A percentile compares a stretch with the other conserved stretches of the same genome.
Evolutionary conservation across 1,140 invertebrate species (phyloP).

Genomic region (Medauroidea extradentata): DNA sequence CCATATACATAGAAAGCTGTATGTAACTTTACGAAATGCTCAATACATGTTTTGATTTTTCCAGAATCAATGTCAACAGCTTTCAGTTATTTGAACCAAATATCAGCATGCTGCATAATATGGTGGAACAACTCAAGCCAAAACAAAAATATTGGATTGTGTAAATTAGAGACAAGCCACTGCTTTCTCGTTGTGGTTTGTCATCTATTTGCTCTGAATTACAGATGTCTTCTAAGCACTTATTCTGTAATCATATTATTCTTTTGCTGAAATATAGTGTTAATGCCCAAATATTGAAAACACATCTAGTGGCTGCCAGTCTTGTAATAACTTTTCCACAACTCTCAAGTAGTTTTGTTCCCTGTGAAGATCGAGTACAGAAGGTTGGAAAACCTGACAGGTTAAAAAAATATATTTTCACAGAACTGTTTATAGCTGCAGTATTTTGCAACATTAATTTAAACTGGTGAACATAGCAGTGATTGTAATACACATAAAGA

Average conservation of each 20-base stretch:
- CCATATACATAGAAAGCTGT: not conserved
- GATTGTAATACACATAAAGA: conserved; percentile 33
- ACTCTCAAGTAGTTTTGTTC: conserved; percentile 12
- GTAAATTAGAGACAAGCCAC: conserved; percentile 10
- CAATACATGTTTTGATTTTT: conserved; percentile 19
- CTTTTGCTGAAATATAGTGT: conserved; percentile 17
- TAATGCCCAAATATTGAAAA: conserved; percentile 13
- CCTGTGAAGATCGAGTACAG: conserved; percentile 16
- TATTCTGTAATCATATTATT: conserved; percentile 13
- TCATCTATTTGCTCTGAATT: conserved; percentile 4
- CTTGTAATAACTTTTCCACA: not conserved
- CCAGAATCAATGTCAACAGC: conserved; percentile 12
- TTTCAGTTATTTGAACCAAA: conserved; percentile 22
- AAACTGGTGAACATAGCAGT: conserved; percentile 37
- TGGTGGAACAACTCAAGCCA: conserved; percentile 23
- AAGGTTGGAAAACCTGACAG: conserved; percentile 12
- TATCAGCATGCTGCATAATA: conserved; percentile 23
- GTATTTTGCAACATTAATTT: conserved; percentile 35
- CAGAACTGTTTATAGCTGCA: conserved; percentile 25
- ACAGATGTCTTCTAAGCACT: conserved; percentile 17
- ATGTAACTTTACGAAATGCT: conserved; percentile 19
- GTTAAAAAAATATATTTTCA: conserved; percentile 30
- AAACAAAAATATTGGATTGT: conserved; percentile 22
- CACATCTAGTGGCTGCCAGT: conserved; percentile 17
- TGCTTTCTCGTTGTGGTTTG: conserved; percentile 11